Evolutionary conservation across 2,888 invertebrate species (phyloP), one percentile per base, ranked within the genome.

Genomic region (Ophonus ardosiacus): DNA sequence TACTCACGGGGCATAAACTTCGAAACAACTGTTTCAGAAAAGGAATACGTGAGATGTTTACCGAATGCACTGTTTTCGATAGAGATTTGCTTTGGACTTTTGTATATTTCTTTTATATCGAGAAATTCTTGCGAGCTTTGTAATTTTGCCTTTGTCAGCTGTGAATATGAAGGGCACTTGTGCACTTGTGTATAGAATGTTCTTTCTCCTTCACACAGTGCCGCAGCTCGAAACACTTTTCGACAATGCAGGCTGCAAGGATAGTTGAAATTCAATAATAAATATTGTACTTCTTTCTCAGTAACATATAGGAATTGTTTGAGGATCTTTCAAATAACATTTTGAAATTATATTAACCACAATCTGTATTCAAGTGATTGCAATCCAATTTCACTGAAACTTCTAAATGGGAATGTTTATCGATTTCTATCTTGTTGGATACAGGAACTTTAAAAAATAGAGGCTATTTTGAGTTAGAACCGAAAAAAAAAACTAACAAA

Each of bases 101-200:
- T 82, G 56, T 74, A 57, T 82, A 68, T 82, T 82, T 74, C 82
- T 82, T 82, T 74, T 83, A 61, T 83, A 74, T 59, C 21, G 83
- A 21, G 21, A 74, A 83, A 24, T 83, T 40, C 38, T 59, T 40
- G 8, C 38, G 0, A 38, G 63, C 83, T 59, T 61, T 74, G 83
- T 83, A 83, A 83, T 83, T 83, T 83, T 17, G 83, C 83, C 40
- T 83, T 83, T 83, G 83, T 83, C 83, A 83, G 83, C 83, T 83
- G 71, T 61, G 61, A 83, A 83, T 83, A 83, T 83, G 83, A 83
- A 76, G 83, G 31, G 76, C 71, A 76, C 83, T 83, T 83, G 74
- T 76, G 57, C 31, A 31, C 71, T 71, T 43, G 17, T 38, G 38
- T 68, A 68, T 43, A 43, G 38, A 38, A 15, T 18, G 15, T 68